Evolutionary conservation across 1,140 invertebrate genomes (phyloP).

Genomic region (Panulirus ornatus): DNA sequence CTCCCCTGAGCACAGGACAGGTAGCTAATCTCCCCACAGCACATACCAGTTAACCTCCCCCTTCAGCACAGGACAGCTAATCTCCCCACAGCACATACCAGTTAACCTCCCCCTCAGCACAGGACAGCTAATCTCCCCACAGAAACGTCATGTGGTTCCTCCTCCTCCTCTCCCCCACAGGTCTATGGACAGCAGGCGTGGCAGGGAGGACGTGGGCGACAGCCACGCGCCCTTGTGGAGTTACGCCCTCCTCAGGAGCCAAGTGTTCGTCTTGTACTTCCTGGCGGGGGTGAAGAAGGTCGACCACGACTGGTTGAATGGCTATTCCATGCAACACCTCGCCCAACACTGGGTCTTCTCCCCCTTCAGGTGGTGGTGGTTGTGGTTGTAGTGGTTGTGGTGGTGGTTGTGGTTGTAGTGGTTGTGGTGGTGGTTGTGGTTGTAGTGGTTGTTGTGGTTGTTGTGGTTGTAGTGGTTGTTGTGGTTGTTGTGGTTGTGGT

Average conservation of each 20-base stretch:
- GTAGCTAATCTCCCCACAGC: too few relatives aligned
- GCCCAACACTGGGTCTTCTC: conserved; percentile 53
- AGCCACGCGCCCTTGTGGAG: conserved; percentile 59
- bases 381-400: too few relatives aligned
- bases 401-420: too few relatives aligned
- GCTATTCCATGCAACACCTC: conserved; percentile 47
- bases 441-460: too few relatives aligned
- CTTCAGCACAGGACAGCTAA: background rate
- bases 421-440: too few relatives aligned
- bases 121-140: background rate
- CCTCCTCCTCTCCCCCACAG: background rate
- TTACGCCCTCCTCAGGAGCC: conserved; percentile 31
- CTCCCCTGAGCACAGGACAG: too few relatives aligned
- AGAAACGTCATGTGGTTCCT: too few relatives aligned
- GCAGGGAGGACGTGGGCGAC: background rate
- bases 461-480: too few relatives aligned
- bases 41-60: background rate
- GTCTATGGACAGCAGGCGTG: conserved; percentile 4
- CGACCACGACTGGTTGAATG: conserved; percentile 46
- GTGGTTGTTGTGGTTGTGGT: too few relatives aligned
- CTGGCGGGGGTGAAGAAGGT: conserved; percentile 57
- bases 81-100: too few relatives aligned
- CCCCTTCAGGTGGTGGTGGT: conserved; percentile 30
- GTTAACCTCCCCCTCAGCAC: background rate
- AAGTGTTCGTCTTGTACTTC: conserved; percentile 59